Evolutionary conservation across 2,113 vertebrate genomes (phyloP).

Genomic region (Rhegmatorhina hoffmannsi): DNA sequence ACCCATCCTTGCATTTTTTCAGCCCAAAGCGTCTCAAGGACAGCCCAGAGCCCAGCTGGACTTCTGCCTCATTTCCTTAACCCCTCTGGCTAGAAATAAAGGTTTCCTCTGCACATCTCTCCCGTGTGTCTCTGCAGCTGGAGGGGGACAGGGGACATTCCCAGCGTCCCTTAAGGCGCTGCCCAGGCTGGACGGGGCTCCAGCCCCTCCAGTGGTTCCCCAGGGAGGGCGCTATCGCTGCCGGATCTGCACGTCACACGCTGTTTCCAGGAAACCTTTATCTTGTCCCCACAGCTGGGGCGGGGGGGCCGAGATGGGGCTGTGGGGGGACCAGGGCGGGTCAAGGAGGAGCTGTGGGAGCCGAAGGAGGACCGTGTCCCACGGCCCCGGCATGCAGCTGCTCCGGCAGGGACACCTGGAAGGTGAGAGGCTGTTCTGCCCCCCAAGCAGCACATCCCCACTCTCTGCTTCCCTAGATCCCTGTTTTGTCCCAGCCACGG

Average conservation of each 20-base stretch:
- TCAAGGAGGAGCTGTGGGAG: background rate
- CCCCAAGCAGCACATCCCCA: background rate
- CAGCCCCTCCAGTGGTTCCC: background rate
- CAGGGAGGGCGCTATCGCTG: background rate
- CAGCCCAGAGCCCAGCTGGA: background rate
- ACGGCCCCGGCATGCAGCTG: background rate
- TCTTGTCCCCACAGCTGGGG: background rate
- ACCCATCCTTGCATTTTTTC: background rate
- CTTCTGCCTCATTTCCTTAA: background rate
- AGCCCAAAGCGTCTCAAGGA: background rate
- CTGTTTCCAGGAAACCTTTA: slow-evolving; percentile 6
- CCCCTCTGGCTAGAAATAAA: slow-evolving; percentile 10
- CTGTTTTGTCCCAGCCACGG: background rate
- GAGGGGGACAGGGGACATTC: background rate
- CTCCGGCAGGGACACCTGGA: fast-evolving
- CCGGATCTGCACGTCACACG: background rate
- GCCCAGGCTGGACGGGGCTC: background rate
- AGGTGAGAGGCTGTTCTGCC: background rate
- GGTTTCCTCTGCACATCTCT: background rate
- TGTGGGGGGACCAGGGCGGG: background rate
- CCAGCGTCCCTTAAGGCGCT: background rate
- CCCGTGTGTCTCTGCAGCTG: background rate
- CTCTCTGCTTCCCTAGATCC: fast-evolving
- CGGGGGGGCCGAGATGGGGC: background rate
- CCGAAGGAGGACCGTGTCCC: fast-evolving